Evolutionary conservation across 2,113 vertebrate species (phyloP).

Genomic region (Theristicus caerulescens): DNA sequence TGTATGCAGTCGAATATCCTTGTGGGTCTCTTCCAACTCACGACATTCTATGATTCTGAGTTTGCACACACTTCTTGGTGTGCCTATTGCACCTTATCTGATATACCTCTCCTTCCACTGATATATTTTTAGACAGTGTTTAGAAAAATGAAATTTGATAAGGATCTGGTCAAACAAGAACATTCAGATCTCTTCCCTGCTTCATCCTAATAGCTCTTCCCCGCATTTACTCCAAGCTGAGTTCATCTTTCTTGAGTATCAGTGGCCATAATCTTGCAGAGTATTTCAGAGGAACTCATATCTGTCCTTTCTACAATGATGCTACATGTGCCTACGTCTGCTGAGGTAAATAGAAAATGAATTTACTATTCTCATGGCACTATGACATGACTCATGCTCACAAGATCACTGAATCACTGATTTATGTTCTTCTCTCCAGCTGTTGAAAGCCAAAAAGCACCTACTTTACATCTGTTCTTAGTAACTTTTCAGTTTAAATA

Average conservation of each 20-base stretch:
- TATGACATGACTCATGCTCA: constrained; percentile 16
- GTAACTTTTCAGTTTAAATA: neutral
- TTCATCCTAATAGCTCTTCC: neutral
- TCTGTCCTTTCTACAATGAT: neutral
- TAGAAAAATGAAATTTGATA: neutral
- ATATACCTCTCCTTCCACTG: neutral
- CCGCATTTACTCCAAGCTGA: neutral
- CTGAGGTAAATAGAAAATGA: neutral
- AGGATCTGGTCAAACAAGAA: neutral
- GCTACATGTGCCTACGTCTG: neutral
- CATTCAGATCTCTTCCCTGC: neutral
- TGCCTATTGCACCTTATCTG: neutral
- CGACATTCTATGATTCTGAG: too few species aligned
- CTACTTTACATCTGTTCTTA: neutral
- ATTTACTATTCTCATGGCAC: neutral
- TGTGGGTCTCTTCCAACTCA: too few species aligned
- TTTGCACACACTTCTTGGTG: neutral
- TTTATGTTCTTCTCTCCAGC: constrained; percentile 13
- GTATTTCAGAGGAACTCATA: neutral
- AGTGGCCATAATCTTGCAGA: neutral
- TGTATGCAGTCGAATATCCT: neutral
- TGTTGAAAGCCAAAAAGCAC: neutral
- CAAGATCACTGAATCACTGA: constrained; percentile 43
- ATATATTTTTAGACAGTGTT: neutral
- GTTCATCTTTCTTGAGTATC: neutral